phyloP scores from a whole-genome alignment of 2,888 invertebrate genomes.

The Synanthedon tipuliformis region DNA sequence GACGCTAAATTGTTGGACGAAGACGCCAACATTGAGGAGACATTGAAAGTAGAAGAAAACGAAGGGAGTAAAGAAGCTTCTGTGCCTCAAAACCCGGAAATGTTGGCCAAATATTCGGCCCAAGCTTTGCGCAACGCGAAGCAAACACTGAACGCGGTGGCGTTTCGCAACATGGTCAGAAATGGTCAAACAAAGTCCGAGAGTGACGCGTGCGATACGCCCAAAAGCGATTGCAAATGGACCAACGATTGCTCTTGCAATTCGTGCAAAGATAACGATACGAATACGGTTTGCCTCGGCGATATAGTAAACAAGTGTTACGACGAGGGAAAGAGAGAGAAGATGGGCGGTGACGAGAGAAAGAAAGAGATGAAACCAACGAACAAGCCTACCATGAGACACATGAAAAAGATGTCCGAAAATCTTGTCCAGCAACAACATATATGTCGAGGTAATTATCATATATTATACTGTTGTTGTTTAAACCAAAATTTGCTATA shows the following conservation, averaged over 20 bases:
- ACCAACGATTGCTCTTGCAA: constrained; percentile 50
- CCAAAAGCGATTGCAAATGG: constrained; percentile 52
- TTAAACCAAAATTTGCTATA: too few species aligned
- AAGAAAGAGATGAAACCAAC: constrained; percentile 14
- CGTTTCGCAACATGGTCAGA: constrained; percentile 42
- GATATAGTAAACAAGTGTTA: constrained; percentile 42
- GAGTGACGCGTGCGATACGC: constrained; percentile 49
- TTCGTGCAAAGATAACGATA: constrained; percentile 35
- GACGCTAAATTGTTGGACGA: constrained; percentile 49
- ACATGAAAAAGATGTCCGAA: constrained; percentile 45
- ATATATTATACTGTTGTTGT: too few species aligned
- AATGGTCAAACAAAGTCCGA: constrained; percentile 50
- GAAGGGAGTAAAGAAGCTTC: constrained; percentile 6
- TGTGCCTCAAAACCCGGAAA: constrained; percentile 37
- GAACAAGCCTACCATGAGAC: constrained; percentile 25
- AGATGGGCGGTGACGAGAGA: constrained; percentile 21
- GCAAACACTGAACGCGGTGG: constrained; percentile 49
- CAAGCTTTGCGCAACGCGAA: constrained; percentile 51
- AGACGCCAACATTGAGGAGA: constrained; percentile 28
- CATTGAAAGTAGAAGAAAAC: constrained; percentile 16
- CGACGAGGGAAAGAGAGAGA: constrained; percentile 18
- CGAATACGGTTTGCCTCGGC: constrained; percentile 25
- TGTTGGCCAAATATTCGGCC: constrained; percentile 51
- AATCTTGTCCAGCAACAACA: constrained; percentile 53
- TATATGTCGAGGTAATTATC: constrained; percentile 51